These are phyloP conservation scores for Eospalax fontanierii DNA, from an alignment of 2,797 vertebrate genomes.

Conservation along the genomic window DNA sequence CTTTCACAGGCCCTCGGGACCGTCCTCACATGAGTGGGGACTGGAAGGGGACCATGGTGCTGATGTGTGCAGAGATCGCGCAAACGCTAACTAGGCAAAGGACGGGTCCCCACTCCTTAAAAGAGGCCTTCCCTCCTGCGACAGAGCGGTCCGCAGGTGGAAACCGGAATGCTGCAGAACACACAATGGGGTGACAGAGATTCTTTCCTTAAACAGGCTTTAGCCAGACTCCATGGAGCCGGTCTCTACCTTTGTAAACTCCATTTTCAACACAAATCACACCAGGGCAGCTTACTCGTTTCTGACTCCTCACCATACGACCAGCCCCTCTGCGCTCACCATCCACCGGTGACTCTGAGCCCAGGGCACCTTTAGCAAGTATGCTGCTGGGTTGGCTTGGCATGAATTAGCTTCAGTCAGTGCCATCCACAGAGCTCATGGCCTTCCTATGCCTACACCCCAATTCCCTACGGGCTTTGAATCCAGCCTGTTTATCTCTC, in stretches of 20 bases:
- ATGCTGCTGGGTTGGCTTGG: background rate
- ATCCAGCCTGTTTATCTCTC: background rate
- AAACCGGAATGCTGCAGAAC: no score
- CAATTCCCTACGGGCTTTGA: background rate
- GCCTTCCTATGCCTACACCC: background rate
- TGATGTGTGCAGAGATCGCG: no score
- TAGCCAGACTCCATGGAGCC: no score
- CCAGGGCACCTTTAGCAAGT: background rate
- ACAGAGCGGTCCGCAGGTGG: no score
- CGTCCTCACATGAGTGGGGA: background rate
- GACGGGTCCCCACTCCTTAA: no score
- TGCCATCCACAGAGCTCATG: background rate
- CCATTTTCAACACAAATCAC: background rate
- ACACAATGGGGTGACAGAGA: no score
- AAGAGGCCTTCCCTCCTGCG: background rate
- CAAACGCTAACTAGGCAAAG: fast-evolving
- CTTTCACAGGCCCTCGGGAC: fast-evolving
- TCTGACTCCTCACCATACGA: background rate
- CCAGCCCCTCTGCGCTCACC: fast-evolving
- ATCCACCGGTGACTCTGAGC: background rate
- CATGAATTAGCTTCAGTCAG: background rate
- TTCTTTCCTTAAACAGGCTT: fast-evolving
- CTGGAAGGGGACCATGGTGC: fast-evolving
- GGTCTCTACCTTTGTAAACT: fast-evolving
- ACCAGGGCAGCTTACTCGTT: fast-evolving